Evolutionary conservation across 2,113 vertebrate species (phyloP).

Genomic region (Austrofundulus limnaeus): DNA sequence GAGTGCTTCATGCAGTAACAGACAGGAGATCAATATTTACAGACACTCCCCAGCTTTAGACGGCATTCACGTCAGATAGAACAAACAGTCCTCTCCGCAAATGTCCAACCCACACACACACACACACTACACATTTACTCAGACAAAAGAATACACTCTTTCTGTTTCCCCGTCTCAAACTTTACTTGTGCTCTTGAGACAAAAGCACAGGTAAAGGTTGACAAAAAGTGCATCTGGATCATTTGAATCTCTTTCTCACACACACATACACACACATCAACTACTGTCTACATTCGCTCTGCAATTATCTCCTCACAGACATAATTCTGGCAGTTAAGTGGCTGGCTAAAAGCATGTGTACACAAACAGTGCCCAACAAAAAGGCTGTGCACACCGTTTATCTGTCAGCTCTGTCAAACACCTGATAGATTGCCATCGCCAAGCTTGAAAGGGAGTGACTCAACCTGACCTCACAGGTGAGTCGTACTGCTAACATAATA

Average conservation of each 20-base stretch:
- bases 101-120: constrained; percentile 61
- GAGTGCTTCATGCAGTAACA: constrained; percentile 60
- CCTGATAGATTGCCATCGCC: constrained; percentile 65
- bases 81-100: constrained; percentile 60
- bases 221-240: constrained; percentile 76
- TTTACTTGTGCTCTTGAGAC: constrained; percentile 43
- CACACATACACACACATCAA: constrained; percentile 45
- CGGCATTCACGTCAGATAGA: constrained; percentile 69
- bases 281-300: constrained; percentile 68
- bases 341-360: constrained; percentile 82
- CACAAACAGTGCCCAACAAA: constrained; percentile 72
- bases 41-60: constrained; percentile 69
- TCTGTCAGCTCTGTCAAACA: constrained; percentile 68
- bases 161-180: constrained; percentile 16
- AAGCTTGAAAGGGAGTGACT: constrained; percentile 58
- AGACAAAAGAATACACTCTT: constrained; percentile 36
- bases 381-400: constrained; percentile 64
- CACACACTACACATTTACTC: constrained; percentile 42
- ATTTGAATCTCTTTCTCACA: constrained; percentile 58
- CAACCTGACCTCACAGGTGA: constrained; percentile 47
- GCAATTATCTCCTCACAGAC: constrained; percentile 78
- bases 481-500: constrained; percentile 19
- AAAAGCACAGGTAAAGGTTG: constrained; percentile 72
- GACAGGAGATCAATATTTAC: constrained; percentile 76
- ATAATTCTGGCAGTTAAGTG: constrained; percentile 78